Evolutionary conservation across 2,113 vertebrate species (phyloP).

Genomic region (Lathamus discolor): DNA sequence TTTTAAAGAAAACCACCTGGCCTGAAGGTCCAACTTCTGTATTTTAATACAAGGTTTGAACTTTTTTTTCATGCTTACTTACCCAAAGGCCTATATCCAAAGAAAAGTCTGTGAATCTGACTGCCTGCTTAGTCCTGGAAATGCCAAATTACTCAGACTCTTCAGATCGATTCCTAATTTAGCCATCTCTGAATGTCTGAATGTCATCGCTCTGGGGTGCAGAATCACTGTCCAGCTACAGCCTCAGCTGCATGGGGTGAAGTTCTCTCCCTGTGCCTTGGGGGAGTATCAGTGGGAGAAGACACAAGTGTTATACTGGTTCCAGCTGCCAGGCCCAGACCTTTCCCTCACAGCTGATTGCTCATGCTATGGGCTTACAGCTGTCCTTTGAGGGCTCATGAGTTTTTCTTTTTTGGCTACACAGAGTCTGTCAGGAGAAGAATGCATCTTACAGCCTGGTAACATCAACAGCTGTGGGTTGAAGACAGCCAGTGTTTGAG

Average conservation of each 20-base stretch:
- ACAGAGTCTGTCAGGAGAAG: background rate
- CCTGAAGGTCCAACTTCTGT: background rate
- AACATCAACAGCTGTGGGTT: background rate
- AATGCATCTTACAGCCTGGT: background rate
- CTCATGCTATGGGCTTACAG: background rate
- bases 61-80: background rate
- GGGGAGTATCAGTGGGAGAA: background rate
- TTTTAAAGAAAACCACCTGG: background rate
- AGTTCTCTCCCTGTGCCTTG: background rate
- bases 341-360: background rate
- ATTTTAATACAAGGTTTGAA: background rate
- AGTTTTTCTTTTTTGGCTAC: background rate
- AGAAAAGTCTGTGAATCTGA: background rate
- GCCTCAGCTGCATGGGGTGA: background rate
- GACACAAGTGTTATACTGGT: background rate
- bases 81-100: background rate
- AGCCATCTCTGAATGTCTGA: background rate
- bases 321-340: background rate
- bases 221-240: background rate
- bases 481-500: background rate
- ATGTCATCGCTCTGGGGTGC: background rate
- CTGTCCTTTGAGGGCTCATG: background rate
- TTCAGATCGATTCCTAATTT: background rate
- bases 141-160: background rate
- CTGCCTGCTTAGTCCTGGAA: background rate